Percentiles rank a stretch among this genome's conserved stretches.
phyloP scores from a whole-genome alignment of 1,140 invertebrate genomes.

The Dinoponera quadriceps region DNA sequence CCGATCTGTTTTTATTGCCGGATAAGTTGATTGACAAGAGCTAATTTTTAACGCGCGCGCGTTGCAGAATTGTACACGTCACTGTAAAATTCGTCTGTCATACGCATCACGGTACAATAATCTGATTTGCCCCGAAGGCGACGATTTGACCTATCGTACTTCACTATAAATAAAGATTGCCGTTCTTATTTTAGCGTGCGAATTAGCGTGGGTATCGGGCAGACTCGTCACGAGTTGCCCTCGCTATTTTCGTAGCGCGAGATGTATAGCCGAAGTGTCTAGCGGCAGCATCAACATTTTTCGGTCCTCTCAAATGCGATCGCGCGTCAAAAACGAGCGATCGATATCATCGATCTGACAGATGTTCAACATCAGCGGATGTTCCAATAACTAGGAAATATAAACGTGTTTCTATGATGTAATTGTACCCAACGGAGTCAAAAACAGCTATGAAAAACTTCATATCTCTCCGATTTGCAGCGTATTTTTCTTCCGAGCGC shows the following conservation, averaged over 20 bases:
- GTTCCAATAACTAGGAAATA: too few relatives aligned
- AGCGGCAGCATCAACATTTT: constrained; percentile 42
- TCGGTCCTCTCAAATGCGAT: constrained; percentile 30
- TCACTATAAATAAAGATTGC: constrained; percentile 77
- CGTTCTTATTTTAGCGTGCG: constrained; percentile 76
- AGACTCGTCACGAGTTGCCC: constrained; percentile 72
- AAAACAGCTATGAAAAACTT: too few relatives aligned
- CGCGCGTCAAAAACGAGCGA: too few relatives aligned
- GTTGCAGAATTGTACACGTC: constrained; percentile 3
- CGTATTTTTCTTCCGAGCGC: too few relatives aligned
- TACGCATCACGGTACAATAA: neutral
- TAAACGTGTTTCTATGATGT: too few relatives aligned
- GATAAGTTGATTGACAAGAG: neutral
- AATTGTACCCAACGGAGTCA: too few relatives aligned
- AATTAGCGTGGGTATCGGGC: constrained; percentile 78
- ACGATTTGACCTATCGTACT: constrained; percentile 73
- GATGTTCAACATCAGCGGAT: too few relatives aligned
- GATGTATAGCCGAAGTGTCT: constrained; percentile 50
- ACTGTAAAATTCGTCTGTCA: neutral
- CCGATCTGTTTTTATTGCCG: neutral
- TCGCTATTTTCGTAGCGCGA: constrained; percentile 71
- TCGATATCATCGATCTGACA: too few relatives aligned
- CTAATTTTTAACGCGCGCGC: neutral
- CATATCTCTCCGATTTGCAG: too few relatives aligned
- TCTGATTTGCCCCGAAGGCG: constrained; percentile 56